Base-by-base conservation (phyloP, 2,888 invertebrate species). In the Drosophila lutescens region DNA sequence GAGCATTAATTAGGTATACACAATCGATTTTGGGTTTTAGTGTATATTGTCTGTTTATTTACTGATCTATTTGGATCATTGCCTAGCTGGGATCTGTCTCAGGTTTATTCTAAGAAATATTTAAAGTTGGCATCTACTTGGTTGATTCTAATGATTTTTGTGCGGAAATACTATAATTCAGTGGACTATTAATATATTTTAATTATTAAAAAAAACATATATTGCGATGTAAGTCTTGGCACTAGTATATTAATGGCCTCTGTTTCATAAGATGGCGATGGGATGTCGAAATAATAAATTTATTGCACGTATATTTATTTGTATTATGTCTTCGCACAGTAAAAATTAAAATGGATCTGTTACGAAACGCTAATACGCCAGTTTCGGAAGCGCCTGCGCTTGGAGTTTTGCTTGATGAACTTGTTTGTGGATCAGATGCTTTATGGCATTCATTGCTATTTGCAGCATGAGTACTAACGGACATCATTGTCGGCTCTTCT, bases 301-400 rank as follows among this genome's bases (percentile, higher is more conserved):
- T 61, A 61, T 69, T 77, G 68, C 62, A 56, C 62, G 15, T 57
- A 12, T 47, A 15, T 15, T 47, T 17, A 47, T 32, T 32, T 15
- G 10, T 17, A 47, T 32, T 32, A 47, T 32, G 26, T 47, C 32
- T 30, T 47, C 47, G 30, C 15, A 17, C 32, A 44, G 17, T 47
- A 40, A 12, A 26, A 15, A 30, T 30, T 15, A 10, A 30, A 1
- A 10, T 26, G 2, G 15, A 49, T 38, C 59, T 79, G 91, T 90
- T 91, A 92, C 85, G 92, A 92, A 68, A 92, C 92, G 76, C 90
- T 91, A 40, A 91, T 92, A 91, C 92, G 73, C 91, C 91, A 60
- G 88, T 90, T 76, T 92, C 92, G 7, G 80, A 69, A 57, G 86
- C 60, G 65, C 76, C 79, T 30, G 71, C 69, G 57, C 46, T 32